Conservation (phyloP, 2,797 vertebrate genomes). For the Aphelocoma californica region DNA sequence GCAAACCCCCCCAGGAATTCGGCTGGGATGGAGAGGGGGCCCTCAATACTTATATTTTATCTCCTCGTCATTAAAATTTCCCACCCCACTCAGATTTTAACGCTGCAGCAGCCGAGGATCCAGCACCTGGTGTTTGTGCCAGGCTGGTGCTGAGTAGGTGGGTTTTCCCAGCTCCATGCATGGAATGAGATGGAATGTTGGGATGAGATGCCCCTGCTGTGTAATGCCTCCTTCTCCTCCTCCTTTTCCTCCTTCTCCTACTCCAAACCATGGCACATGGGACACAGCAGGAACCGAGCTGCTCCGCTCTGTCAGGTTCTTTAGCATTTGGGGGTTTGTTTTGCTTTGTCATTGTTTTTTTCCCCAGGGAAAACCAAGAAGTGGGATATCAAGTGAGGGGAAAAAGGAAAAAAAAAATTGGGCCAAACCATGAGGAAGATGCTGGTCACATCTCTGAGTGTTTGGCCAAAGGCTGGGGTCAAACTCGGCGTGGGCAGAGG, state of each 20-base stretch:
- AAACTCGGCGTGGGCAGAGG: fast-evolving
- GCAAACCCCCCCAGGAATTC: neutral
- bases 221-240: neutral
- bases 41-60: neutral
- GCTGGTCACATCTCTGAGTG: neutral
- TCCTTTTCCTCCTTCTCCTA: neutral
- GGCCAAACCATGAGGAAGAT: neutral
- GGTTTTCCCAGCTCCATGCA: neutral
- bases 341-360: neutral
- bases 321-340: neutral
- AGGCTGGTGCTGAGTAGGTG: neutral
- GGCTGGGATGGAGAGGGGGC: fast-evolving
- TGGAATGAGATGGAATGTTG: neutral
- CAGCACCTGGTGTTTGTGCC: neutral
- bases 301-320: neutral
- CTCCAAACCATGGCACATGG: neutral
- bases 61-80: neutral
- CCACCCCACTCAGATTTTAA: neutral
- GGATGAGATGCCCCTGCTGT: neutral
- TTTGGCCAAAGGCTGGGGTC: neutral
- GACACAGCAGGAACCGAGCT: neutral
- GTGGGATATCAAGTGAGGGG: neutral
- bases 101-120: fast-evolving
- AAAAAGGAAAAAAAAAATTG: neutral
- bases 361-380: neutral